Base-by-base conservation (phyloP, 37 sponge, comb jelly and placozoan species). In the Halichondria panicea region DNA sequence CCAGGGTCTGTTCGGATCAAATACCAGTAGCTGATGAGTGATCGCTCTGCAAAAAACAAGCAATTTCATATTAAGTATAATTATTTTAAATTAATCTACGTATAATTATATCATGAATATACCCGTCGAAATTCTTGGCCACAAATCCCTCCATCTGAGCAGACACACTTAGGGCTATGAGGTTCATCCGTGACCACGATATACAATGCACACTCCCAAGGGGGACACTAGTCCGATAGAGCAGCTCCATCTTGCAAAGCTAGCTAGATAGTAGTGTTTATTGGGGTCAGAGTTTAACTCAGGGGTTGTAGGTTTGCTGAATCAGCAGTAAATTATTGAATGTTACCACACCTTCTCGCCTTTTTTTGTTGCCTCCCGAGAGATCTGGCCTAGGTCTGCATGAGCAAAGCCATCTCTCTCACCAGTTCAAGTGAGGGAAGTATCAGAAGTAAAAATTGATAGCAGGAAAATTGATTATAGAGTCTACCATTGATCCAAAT, bases 1-100 rank as follows among this genome's bases (percentile, higher is more conserved):
- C 87, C 87, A 86, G 31, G 87, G 87, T 74, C 87, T 66, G 70
- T 86, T 64, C 39, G 81, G 74, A 74, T 86, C 87, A 73, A 86
- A 62, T 1, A 79, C 80, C 34, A 72, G 56, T 18, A 86, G 46
- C 56, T 79, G 80, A 43, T 74, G 73, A 44, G 39, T 79, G 18
- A 6, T 73, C 3, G 66, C 55, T 0, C 87, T 86, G 71, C 3
- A 52, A 18, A 7, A 52, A 64, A 37, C 7, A 64, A 34, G 13
- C n/a, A n/a, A n/a, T 22, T 12, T 37, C 40, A 64, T 27, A n/a
- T n/a, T n/a, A n/a, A 35, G 40, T 64, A 22, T 35, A 7, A 35
- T 36, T 36, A 34, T 34, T 33, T 65, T n/a, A 11, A 13, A 11
- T 15, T 48, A 48, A 15, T 28, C 2, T 18, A 67, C 43, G 18